Conservation (phyloP, 2,113 vertebrate species). For the Ellobius talpinus region DNA sequence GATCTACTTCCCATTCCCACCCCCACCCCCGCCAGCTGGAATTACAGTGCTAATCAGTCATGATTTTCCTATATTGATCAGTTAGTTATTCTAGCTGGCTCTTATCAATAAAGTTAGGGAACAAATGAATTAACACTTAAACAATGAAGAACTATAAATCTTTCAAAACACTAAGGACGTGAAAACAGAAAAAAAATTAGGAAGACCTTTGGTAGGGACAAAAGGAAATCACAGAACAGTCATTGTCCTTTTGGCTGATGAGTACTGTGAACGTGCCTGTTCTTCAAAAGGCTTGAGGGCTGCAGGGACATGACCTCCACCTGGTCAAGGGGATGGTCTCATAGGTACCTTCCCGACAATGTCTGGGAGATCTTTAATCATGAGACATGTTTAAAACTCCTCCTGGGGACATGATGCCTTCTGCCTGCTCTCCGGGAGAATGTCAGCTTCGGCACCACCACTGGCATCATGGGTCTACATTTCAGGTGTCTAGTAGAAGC, state of each 20-base stretch:
- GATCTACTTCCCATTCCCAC: no score
- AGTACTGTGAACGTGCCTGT: not conserved
- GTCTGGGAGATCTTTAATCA: not conserved
- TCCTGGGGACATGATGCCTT: not conserved
- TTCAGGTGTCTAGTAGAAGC: not conserved
- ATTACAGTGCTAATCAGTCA: slow-evolving; percentile 14
- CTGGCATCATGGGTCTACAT: not conserved
- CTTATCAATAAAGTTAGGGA: slow-evolving; percentile 57
- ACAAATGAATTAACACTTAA: slow-evolving; percentile 58
- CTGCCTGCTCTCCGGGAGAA: not conserved
- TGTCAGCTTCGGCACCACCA: not conserved
- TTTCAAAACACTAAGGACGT: slow-evolving; percentile 48
- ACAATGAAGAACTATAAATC: slow-evolving; percentile 32
- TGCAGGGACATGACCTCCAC: not conserved
- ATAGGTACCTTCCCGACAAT: not conserved
- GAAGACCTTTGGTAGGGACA: not conserved
- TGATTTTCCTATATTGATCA: slow-evolving; percentile 7
- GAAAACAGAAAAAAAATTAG: slow-evolving; percentile 11
- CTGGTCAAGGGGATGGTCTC: not conserved
- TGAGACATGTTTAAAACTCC: slow-evolving; percentile 3
- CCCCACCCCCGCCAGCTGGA: not conserved
- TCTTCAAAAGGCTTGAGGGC: slow-evolving; percentile 16
- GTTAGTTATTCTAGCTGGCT: not conserved
- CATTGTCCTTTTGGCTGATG: slow-evolving; percentile 22
- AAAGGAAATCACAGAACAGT: not conserved